Evolutionary conservation across 2,113 vertebrate genomes (phyloP).

Genomic region (Ameiurus melas): DNA sequence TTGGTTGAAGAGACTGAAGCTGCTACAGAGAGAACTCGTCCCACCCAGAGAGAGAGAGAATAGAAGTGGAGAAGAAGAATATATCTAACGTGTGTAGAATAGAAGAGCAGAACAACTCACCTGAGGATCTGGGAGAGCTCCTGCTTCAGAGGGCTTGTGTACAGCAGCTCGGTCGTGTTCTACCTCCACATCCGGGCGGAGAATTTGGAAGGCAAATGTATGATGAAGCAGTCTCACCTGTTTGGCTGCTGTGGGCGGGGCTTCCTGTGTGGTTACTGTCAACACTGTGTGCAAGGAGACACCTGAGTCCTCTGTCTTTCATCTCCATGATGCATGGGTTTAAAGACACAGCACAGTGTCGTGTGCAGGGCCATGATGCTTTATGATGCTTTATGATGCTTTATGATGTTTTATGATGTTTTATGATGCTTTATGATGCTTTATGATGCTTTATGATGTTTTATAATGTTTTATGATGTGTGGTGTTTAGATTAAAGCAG

Average conservation of each 20-base stretch:
- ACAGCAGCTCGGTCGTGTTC: background rate
- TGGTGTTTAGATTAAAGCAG: background rate
- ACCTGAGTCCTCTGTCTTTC: background rate
- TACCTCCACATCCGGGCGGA: background rate
- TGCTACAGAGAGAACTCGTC: no score
- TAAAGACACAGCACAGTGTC: background rate
- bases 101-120: background rate
- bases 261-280: slow-evolving; percentile 33
- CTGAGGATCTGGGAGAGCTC: background rate
- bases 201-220: slow-evolving; percentile 50
- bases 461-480: background rate
- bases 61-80: no score
- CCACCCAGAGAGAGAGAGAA: background rate
- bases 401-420: background rate
- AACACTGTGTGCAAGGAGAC: slow-evolving; percentile 33
- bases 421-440: background rate
- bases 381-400: background rate
- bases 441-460: background rate
- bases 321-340: background rate
- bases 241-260: slow-evolving; percentile 23
- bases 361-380: background rate
- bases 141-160: slow-evolving; percentile 10
- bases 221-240: slow-evolving; percentile 48
- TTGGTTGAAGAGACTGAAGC: no score
- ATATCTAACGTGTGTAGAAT: no score